Conservation (phyloP, 2,888 invertebrate genomes). For the Diabrotica balteata region DNA sequence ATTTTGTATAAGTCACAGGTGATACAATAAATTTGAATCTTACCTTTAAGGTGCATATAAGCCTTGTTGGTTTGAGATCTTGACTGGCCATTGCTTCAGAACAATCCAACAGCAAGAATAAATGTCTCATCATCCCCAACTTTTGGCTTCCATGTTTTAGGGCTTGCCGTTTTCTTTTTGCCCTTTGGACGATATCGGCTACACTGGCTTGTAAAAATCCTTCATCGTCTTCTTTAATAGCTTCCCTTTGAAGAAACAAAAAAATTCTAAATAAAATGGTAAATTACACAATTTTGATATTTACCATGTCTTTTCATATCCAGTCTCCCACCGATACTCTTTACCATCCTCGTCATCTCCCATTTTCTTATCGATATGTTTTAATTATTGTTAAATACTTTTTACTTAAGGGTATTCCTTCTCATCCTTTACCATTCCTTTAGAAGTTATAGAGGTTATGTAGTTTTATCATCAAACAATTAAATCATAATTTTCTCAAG, state of each 20-base stretch:
- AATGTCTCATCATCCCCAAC: slow-evolving; percentile 98
- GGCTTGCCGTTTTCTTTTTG: slow-evolving; percentile 79
- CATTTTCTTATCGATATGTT: slow-evolving; percentile 59
- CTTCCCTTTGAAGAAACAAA: slow-evolving; percentile 72
- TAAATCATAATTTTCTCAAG: no score
- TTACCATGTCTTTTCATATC: slow-evolving; percentile 93
- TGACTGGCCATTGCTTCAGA: slow-evolving; percentile 95
- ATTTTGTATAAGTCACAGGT: no score
- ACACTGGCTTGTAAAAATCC: slow-evolving; percentile 91
- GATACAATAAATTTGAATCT: slow-evolving; percentile 1
- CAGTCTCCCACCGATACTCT: slow-evolving; percentile 94
- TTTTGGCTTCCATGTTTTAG: slow-evolving; percentile 80
- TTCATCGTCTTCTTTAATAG: slow-evolving; percentile 94
- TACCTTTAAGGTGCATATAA: slow-evolving; percentile 87
- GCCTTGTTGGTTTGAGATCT: slow-evolving; percentile 92
- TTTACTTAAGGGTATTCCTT: no score
- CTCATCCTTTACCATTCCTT: no score
- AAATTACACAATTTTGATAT: slow-evolving; percentile 1
- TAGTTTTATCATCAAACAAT: no score
- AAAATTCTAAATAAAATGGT: slow-evolving; percentile 7
- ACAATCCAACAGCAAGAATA: slow-evolving; percentile 90
- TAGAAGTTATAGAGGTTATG: no score
- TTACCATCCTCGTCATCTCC: slow-evolving; percentile 84
- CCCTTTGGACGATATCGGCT: slow-evolving; percentile 89
- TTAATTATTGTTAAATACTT: no score